Base-by-base conservation (phyloP, 2,797 vertebrate genomes). In the Siniperca undulata region DNA sequence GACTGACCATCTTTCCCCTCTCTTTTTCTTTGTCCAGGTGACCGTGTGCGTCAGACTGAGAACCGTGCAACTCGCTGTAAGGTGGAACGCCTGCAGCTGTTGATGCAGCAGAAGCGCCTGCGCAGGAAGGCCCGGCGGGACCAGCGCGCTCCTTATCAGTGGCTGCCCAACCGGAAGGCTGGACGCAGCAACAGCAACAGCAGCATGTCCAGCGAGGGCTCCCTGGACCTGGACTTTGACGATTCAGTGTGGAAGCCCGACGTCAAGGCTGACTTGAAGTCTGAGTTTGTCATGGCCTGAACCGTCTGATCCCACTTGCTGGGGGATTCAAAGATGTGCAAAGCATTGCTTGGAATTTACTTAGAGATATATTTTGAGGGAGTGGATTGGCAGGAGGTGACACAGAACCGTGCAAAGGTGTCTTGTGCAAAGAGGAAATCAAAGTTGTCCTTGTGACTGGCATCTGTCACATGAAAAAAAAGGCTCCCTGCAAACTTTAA, bases 241-340 rank as follows among this genome's bases (percentile, higher is more conserved):
- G 98, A 99, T 91, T 98, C 98, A 0, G 97, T 99, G 73, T 99
- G 98, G 98, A 99, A 99, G 90, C 97, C 98, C 0, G 98, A 99
- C 74, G 98, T 99, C 88, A 99, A 99, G 92, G 97, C 98, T 1
- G 98, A 99, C 93, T 93, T 99, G 93, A 99, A 99, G 94, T 97
- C 98, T 0, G 98, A 99, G 92, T 99, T 97, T 12, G 97, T 99
- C 78, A 97, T 99, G 97, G 98, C 98, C 91, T 99, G 95, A 94
- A 71, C 65, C 40, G 5, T 34, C 58, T 14, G 70, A 50, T 61
- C 71, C 70, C 64, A 10, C 38, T 1, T 6, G 74, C 13, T 2
- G 24, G 27, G 55, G 73, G 7, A 77, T 83, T 74, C 64, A 62
- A 53, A 86, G 81, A 84, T 61, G 83, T 60, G 70, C 72, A 74